Evolutionary conservation across 2,797 vertebrate genomes (phyloP), one percentile per base, ranked within the genome.

Genomic region (Scomberomorus guttatus): DNA sequence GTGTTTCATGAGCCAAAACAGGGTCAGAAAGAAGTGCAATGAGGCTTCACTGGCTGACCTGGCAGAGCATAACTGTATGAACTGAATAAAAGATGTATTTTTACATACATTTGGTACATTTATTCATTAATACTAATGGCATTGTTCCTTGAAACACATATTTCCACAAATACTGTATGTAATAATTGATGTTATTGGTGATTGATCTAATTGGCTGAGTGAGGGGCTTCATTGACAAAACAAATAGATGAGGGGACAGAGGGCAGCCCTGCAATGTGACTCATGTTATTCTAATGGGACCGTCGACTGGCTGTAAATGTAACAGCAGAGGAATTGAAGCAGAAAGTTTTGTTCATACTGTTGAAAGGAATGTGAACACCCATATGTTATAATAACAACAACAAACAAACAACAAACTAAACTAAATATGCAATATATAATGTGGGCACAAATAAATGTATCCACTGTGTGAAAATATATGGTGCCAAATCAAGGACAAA

Each of bases 401-500:
- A 15, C 13, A 44, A 42, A 14, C 42, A 44, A 44, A 44, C 10
- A 12, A 42, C 7, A 12, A 32, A 52, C 2, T 32, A 20, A 51
- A 25, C 18, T 14, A 25, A 12, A 3, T 20, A 42, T 64, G 15
- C 18, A 46, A 12, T 20, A 44, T 5, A 12, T 13, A 4, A 29
- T 10, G 9, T 1, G 0, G n/a, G 5, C 20, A 63, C 7, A 54
- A 24, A 54, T 58, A 46, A 46, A 46, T 27, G 2, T 2, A 6
- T 27, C 15, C 0, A 2, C 11, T 44, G 12, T 24, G 50, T 1
- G 8, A 39, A 59, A 29, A 39, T 22, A 56, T 12, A 5, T 5
- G 6, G 6, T 37, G 48, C 15, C 57, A 46, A n/a, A 73, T 56
- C 2, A 29, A 70, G 56, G 75, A 66, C 25, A 7, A 50, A 48